Conservation (phyloP, 2,888 invertebrate genomes). For the Stomorhina lunata region DNA sequence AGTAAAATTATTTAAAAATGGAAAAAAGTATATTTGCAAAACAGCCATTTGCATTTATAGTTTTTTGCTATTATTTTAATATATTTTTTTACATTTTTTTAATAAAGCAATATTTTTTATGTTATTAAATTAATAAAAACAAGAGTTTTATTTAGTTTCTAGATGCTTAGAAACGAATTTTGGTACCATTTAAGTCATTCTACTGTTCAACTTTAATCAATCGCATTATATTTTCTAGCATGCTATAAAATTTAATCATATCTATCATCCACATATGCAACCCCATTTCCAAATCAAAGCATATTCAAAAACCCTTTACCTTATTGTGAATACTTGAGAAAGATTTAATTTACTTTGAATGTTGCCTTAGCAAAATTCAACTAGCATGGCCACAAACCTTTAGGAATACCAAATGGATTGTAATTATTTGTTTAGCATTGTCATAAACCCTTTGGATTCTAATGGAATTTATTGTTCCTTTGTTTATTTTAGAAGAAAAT, state of each 20-base stretch:
- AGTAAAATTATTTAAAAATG: not conserved
- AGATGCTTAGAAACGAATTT: not conserved
- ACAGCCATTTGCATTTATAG: constrained; percentile 74
- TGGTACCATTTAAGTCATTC: too few species aligned
- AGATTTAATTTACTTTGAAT: too few species aligned
- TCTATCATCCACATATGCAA: not conserved
- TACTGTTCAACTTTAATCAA: too few species aligned
- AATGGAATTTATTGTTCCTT: not conserved
- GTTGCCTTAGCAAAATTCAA: too few species aligned
- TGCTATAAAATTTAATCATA: not conserved
- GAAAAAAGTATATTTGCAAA: constrained; percentile 69
- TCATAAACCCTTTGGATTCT: not conserved
- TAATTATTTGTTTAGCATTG: not conserved
- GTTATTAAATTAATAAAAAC: constrained; percentile 28
- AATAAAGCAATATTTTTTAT: constrained; percentile 47
- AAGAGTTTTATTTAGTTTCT: not conserved
- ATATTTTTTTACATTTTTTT: constrained; percentile 18
- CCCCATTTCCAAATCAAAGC: not conserved
- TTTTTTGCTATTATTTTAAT: constrained; percentile 50
- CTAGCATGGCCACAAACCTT: not conserved
- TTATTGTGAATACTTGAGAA: not conserved
- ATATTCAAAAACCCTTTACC: not conserved
- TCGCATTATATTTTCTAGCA: not conserved
- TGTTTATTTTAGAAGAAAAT: too few species aligned
- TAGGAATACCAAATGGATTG: not conserved